These are phyloP conservation scores for Thalassarche chlororhynchos DNA, from an alignment of 2,113 vertebrate genomes.

Conservation along the genomic window DNA sequence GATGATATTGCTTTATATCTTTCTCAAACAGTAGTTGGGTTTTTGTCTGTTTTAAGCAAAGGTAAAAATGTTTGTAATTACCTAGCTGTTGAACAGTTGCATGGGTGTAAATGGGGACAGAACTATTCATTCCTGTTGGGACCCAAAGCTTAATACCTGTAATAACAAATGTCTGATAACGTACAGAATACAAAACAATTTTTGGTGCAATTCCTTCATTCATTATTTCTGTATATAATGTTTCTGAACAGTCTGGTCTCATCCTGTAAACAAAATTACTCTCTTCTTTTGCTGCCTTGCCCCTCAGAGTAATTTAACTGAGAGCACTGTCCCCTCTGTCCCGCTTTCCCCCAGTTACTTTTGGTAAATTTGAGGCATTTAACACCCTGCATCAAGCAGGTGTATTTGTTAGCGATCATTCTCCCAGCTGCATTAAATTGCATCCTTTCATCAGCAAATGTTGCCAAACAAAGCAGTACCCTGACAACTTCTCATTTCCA, in stretches of 20 bases:
- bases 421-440: neutral
- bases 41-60: neutral
- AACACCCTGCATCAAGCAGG: neutral
- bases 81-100: neutral
- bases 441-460: neutral
- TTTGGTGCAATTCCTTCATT: neutral
- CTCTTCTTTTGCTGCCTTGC: neutral
- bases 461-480: constrained; percentile 1
- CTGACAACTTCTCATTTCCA: constrained; percentile 18
- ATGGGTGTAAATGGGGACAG: neutral
- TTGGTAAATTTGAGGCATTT: neutral
- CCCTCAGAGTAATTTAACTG: neutral
- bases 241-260: neutral
- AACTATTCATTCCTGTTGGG: neutral
- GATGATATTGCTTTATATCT: neutral
- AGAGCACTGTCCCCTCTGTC: neutral
- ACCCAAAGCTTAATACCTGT: neutral
- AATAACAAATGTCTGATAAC: neutral
- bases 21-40: neutral
- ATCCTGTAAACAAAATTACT: neutral
- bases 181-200: neutral
- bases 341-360: neutral
- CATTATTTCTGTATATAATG: neutral
- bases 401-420: neutral
- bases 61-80: neutral